Base-by-base conservation (phyloP, 2,113 vertebrate genomes). In the Python bivittatus region DNA sequence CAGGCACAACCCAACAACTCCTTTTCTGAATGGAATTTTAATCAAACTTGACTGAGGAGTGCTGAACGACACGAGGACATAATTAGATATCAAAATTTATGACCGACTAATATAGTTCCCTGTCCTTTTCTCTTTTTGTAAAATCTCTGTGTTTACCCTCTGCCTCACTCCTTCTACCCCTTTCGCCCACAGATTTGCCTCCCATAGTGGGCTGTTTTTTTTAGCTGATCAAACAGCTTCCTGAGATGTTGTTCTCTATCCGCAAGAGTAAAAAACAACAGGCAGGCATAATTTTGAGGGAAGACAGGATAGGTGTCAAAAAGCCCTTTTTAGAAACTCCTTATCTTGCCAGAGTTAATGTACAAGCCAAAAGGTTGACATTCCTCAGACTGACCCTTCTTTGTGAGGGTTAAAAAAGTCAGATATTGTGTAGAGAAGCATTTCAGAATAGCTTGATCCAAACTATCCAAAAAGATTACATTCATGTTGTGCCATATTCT, bases 81-180 rank as follows among this genome's bases (percentile, higher is more conserved):
- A 96, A 97, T 97, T 97, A 97, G 95, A 96, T 97, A 97, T 96
- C 96, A 89, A 96, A 96, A 97, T 97, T 97, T 97, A 97, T 95
- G 96, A 95, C 95, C 95, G 95, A 85, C 95, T 94, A 94, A 93
- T 95, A 94, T 95, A 94, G 95, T 96, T 97, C 95, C 95, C 95
- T 95, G 92, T 94, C 87, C 72, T 89, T 93, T 79, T 52, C 60
- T 92, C 90, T 92, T 93, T 94, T 91, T 86, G 72, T 92, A 15
- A 96, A 95, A 93, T 0, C 91, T 94, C 93, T 95, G 86, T 93
- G 94, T 96, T 97, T 93, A 93, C 72, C 91, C 48, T 0, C 72
- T 52, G 42, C 7, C 38, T 44, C 27, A 20, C 29, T 68, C 89
- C 56, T 57, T 42, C 23, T 52, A n/a, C 3, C 88, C 25, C 8